phyloP scores from a whole-genome alignment of 1,140 invertebrate genomes.

The Zeugodacus cucurbitae region DNA sequence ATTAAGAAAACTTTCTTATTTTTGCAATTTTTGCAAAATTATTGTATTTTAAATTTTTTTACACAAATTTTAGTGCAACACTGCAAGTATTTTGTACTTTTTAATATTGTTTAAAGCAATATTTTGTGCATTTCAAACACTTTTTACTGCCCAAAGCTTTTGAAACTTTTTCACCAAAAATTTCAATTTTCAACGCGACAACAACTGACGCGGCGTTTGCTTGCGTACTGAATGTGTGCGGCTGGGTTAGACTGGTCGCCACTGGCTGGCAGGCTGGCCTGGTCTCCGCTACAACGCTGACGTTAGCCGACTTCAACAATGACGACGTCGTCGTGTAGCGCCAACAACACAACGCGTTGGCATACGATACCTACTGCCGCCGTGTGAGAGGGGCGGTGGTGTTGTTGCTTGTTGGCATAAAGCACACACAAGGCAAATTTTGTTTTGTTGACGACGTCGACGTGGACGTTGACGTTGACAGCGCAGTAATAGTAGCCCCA shows the following conservation, averaged over 20 bases:
- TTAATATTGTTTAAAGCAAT: background rate
- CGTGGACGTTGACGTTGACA: background rate
- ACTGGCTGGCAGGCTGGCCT: slow-evolving; percentile 4
- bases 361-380: background rate
- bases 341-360: background rate
- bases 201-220: slow-evolving; percentile 4
- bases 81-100: background rate
- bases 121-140: background rate
- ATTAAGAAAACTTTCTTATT: background rate
- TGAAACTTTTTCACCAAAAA: background rate
- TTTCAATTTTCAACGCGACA: background rate
- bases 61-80: background rate
- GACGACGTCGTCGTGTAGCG: background rate
- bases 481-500: background rate
- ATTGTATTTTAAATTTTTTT: background rate
- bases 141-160: background rate
- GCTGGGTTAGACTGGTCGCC: slow-evolving; percentile 21
- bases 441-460: slow-evolving; percentile 28
- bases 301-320: background rate
- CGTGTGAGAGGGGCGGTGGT: background rate
- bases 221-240: slow-evolving; percentile 26
- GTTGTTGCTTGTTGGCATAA: background rate
- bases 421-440: slow-evolving; percentile 8
- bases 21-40: background rate
- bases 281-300: background rate